Percentiles rank a stretch among this genome's conserved stretches.
phyloP scores from a whole-genome alignment of 2,113 vertebrate species.

The Xenotilapia caudafasciata region DNA sequence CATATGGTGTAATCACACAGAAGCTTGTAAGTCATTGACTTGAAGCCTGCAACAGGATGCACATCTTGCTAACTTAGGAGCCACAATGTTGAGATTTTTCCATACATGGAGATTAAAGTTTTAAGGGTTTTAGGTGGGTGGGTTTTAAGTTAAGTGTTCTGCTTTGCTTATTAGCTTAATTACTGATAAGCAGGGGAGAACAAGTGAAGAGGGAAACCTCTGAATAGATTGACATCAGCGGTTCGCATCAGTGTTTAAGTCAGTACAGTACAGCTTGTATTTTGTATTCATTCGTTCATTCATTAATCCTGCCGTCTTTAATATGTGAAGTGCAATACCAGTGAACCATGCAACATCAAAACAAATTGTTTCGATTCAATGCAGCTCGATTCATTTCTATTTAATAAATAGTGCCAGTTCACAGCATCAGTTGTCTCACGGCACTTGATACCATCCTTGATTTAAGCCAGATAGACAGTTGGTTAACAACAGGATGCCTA shows the following conservation, averaged over 20 bases:
- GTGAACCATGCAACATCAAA: neutral
- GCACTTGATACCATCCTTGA: neutral
- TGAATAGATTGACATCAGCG: neutral
- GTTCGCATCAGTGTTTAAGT: neutral
- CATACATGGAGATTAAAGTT: neutral
- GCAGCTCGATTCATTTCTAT: neutral
- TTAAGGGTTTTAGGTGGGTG: neutral
- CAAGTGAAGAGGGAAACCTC: neutral
- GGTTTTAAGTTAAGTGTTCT: neutral
- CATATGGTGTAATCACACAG: conserved; percentile 57
- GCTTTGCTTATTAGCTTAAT: conserved; percentile 2
- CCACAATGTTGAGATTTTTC: neutral
- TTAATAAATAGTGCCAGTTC: neutral
- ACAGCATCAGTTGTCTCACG: neutral
- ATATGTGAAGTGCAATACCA: neutral
- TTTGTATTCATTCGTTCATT: neutral
- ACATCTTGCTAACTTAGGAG: conserved; percentile 15
- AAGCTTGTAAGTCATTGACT: conserved; percentile 53
- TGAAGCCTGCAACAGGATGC: conserved; percentile 25
- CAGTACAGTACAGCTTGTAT: neutral
- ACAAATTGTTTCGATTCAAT: neutral
- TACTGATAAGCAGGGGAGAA: neutral
- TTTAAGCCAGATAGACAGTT: conserved; percentile 21
- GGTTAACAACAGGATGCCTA: conserved; percentile 3
- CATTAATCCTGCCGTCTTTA: neutral